These are phyloP conservation scores for Hypsopygia costalis DNA, from an alignment of 2,888 invertebrate genomes.

Conservation along the genomic window DNA sequence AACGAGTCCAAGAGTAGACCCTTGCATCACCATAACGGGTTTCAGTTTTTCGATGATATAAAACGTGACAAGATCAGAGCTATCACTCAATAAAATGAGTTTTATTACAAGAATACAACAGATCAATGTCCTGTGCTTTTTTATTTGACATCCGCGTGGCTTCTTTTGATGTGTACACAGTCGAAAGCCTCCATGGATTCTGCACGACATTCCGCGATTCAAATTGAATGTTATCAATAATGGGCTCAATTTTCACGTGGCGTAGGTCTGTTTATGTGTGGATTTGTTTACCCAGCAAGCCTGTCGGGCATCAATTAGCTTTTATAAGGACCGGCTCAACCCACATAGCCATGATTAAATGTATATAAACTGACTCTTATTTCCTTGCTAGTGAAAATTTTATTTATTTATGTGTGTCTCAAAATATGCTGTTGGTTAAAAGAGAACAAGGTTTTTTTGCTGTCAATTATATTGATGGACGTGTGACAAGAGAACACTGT, in stretches of 20 bases:
- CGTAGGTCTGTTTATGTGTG: neutral
- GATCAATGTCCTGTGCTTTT: constrained; percentile 63
- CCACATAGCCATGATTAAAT: constrained; percentile 43
- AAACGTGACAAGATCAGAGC: constrained; percentile 64
- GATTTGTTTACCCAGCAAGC: constrained; percentile 12
- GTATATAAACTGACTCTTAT: constrained; percentile 47
- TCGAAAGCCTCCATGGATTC: constrained; percentile 55
- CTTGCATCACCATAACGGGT: constrained; percentile 51
- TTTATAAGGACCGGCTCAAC: constrained; percentile 55
- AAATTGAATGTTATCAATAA: constrained; percentile 38
- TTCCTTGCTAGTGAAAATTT: constrained; percentile 31
- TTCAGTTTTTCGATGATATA: constrained; percentile 54
- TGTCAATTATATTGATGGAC: constrained; percentile 1
- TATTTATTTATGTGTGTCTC: constrained; percentile 30
- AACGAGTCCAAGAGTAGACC: constrained; percentile 33
- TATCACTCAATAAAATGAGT: constrained; percentile 73
- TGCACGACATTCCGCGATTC: constrained; percentile 40
- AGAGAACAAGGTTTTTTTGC: neutral
- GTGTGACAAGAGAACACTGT: constrained; percentile 2
- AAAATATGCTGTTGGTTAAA: constrained; percentile 14
- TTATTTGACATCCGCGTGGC: constrained; percentile 38
- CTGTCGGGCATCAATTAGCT: constrained; percentile 72
- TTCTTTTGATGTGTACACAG: constrained; percentile 48
- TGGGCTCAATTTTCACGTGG: constrained; percentile 33
- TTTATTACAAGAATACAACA: constrained; percentile 65